Conservation (phyloP, 2,797 vertebrate genomes). For the Thaleichthys pacificus region DNA sequence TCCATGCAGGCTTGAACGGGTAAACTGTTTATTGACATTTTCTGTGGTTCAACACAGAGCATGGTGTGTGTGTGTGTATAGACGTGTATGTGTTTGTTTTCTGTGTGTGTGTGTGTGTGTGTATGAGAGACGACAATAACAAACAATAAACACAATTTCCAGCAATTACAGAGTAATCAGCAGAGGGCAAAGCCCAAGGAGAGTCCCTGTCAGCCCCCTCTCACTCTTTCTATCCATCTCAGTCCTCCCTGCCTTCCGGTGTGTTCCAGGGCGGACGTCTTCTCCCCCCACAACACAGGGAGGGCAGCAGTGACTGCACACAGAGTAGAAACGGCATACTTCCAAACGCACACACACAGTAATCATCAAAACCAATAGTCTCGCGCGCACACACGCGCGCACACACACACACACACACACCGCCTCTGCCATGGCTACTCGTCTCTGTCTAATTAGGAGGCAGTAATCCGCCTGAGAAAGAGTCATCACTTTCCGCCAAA, state of each 20-base stretch:
- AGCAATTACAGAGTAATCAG: slow-evolving; percentile 66
- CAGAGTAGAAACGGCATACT: background rate
- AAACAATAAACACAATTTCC: slow-evolving; percentile 41
- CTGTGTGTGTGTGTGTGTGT: too few relatives aligned
- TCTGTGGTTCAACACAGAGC: slow-evolving; percentile 66
- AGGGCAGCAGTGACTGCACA: too few relatives aligned
- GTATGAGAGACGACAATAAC: slow-evolving; percentile 36
- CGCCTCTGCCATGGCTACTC: slow-evolving; percentile 71
- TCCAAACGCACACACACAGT: background rate
- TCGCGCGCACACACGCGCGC: background rate
- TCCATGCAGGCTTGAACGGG: slow-evolving; percentile 55
- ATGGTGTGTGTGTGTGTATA: slow-evolving; percentile 27
- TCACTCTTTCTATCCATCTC: background rate
- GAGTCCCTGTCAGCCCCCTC: too few relatives aligned
- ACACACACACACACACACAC: slow-evolving; percentile 28
- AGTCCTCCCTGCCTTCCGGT: slow-evolving; percentile 38
- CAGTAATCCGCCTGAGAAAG: slow-evolving; percentile 75
- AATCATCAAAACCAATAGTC: background rate
- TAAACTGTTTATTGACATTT: slow-evolving; percentile 77
- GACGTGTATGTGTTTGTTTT: slow-evolving; percentile 10
- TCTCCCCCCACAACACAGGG: background rate
- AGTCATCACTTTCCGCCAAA: slow-evolving; percentile 75
- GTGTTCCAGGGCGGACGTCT: background rate
- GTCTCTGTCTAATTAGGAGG: slow-evolving; percentile 76
- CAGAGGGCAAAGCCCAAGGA: slow-evolving; percentile 39